Evolutionary conservation across 2,113 vertebrate species (phyloP).

Genomic region (Halcyon senegalensis): DNA sequence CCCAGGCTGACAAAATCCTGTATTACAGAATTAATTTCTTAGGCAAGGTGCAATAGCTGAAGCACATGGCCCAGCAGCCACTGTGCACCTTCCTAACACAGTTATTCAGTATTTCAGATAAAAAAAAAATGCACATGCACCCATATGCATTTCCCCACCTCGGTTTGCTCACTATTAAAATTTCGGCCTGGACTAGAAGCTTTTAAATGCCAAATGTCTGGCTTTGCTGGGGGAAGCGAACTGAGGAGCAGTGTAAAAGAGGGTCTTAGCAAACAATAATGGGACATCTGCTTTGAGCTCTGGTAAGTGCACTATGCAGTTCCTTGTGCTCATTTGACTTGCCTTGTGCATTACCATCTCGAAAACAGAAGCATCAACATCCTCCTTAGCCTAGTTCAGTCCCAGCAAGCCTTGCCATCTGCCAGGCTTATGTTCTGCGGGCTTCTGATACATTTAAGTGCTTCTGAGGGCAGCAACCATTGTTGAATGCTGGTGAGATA

Average conservation of each 20-base stretch:
- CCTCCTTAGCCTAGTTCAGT: not conserved
- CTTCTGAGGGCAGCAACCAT: not conserved
- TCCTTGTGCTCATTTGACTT: not conserved
- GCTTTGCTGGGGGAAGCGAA: not conserved
- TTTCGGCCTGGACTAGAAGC: not conserved
- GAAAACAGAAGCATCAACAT: not conserved
- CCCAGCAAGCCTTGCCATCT: not conserved
- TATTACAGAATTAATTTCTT: not conserved
- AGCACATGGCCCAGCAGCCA: not conserved
- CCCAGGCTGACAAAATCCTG: not conserved
- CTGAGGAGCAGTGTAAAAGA: not conserved
- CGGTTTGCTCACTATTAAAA: not conserved
- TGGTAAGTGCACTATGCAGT: not conserved
- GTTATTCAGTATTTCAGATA: not conserved
- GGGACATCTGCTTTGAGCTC: not conserved
- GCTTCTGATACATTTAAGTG: not conserved
- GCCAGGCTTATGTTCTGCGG: not conserved
- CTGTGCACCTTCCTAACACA: not conserved
- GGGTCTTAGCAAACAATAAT: not conserved
- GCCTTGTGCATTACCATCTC: not conserved
- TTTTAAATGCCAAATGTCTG: not conserved
- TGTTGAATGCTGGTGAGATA: not conserved
- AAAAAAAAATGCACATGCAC: not conserved
- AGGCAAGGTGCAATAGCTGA: not conserved
- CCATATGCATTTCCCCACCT: not conserved